Evolutionary conservation across 2,113 vertebrate species (phyloP), one percentile per base, ranked within the genome.

Genomic region (Brachyhypopomus gauderio): DNA sequence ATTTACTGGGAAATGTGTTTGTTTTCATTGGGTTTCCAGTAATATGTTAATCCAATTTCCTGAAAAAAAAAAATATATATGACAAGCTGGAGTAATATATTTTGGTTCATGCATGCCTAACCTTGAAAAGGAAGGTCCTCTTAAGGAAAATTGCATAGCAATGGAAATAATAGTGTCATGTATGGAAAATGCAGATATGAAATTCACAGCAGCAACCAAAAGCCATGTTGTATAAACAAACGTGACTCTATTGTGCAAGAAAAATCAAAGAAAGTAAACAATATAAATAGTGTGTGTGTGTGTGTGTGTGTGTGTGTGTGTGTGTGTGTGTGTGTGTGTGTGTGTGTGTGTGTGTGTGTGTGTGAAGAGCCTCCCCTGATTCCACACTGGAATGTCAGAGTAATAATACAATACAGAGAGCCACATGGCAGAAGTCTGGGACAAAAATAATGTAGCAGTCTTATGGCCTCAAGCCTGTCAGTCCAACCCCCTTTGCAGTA

Each of bases 171-270:
- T 55, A 71, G 25, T 14, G 45, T 45, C 55, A 38, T 59, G 72
- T 70, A 56, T 70, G 60, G 67, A 48, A 73, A 78, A 85, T 36
- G 34, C 20, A 12, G n/a, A 81, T 56, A 38, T 80, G 66, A 59
- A 80, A 73, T 52, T 75, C 41, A 77, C 72, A 25, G 41, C 60
- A 77, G 69, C 2, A 72, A 60, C 59, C 62, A 81, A 66, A 67
- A 52, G n/a, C 36, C 64, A 67, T 64, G 79, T 5, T 66, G 59
- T n/a, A 67, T 62, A 62, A 85, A 83, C 74, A 80, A 62, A 77
- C 59, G 17, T 81, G 36, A 48, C 20, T 69, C 71, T 30, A 19
- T 67, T 64, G 27, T 73, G 25, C 41, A 14, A 52, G 23, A 60
- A 41, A 80, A 77, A 7, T 45, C 9, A 79, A 62, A 36, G 22